phyloP scores from a whole-genome alignment of 2,888 invertebrate genomes.

The Podabrus alpinus region DNA sequence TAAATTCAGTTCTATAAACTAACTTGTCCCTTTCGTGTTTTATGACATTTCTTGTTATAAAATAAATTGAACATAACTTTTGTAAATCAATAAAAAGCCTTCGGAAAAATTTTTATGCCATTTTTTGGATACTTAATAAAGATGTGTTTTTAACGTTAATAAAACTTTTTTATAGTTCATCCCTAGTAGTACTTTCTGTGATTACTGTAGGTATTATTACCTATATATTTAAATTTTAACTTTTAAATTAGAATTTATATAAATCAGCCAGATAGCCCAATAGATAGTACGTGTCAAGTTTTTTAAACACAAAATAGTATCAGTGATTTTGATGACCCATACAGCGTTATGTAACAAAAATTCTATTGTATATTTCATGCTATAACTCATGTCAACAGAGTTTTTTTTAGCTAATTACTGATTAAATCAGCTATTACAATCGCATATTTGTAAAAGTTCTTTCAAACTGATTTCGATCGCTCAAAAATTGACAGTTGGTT shows the following conservation, averaged over 20 bases:
- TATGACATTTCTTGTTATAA: background rate
- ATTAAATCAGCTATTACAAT: no score
- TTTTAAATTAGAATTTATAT: background rate
- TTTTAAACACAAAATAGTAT: background rate
- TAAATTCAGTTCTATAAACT: background rate
- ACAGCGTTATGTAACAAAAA: no score
- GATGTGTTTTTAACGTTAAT: background rate
- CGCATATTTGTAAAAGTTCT: no score
- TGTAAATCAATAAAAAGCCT: background rate
- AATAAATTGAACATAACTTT: background rate
- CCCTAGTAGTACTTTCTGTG: no score
- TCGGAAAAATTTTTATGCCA: background rate
- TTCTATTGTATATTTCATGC: no score
- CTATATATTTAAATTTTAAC: no score
- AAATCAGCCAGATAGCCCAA: background rate
- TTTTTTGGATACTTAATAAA: background rate
- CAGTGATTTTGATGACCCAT: background rate
- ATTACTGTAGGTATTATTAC: background rate
- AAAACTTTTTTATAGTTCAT: background rate
- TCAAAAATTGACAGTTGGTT: no score
- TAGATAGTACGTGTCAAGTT: background rate
- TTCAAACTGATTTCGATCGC: no score
- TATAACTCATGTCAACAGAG: no score
- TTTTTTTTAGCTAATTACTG: no score
- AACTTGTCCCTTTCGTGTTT: background rate